Evolutionary conservation across 2,113 vertebrate genomes (phyloP).

Genomic region (Syngnathus scovelli): DNA sequence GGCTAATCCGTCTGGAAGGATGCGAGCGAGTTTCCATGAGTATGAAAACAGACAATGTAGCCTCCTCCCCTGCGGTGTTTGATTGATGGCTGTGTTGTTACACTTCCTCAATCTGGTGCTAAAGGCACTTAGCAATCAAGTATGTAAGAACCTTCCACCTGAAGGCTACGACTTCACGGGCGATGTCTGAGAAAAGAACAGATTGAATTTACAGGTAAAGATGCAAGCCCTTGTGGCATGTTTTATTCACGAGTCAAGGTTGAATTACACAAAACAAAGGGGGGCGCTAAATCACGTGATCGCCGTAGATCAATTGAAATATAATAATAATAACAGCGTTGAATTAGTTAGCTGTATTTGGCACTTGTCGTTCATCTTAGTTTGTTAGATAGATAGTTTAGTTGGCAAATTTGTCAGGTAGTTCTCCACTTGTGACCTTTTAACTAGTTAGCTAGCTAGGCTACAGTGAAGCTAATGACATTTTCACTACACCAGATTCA

Average conservation of each 20-base stretch:
- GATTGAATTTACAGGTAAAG: not conserved
- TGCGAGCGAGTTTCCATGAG: conserved; percentile 7
- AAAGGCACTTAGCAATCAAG: not conserved
- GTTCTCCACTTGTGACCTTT: too few species aligned
- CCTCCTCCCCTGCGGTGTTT: not conserved
- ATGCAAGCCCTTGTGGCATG: not conserved
- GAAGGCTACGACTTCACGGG: not conserved
- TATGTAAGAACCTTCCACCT: not conserved
- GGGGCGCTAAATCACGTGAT: too few species aligned
- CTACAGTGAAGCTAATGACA: conserved; percentile 13
- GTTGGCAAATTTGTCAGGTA: too few species aligned
- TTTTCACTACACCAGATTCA: conserved; percentile 1
- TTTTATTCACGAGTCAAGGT: not conserved
- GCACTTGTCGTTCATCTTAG: too few species aligned
- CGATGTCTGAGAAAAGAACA: not conserved
- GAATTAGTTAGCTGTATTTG: too few species aligned
- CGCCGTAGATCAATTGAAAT: too few species aligned
- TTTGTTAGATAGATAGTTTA: too few species aligned
- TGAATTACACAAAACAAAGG: not conserved
- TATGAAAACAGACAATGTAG: not conserved
- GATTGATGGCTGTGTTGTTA: not conserved
- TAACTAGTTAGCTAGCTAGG: too few species aligned
- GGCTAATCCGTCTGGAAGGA: conserved; percentile 9
- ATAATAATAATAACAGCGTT: too few species aligned
- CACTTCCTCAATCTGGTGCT: not conserved